phyloP scores from a whole-genome alignment of 2,113 vertebrate genomes.

The Rynchops niger region DNA sequence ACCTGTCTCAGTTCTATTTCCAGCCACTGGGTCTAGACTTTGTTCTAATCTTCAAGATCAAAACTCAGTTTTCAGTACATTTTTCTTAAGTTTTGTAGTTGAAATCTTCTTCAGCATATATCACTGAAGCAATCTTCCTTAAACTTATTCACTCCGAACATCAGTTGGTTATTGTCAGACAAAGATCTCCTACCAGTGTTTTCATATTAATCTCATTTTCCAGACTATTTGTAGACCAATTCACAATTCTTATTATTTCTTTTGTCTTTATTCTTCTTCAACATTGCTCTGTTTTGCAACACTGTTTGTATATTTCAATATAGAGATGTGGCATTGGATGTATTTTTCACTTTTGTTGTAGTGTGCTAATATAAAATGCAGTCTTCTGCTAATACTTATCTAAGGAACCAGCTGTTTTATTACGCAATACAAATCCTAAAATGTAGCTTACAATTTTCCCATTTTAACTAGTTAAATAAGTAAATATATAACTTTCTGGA shows the following conservation, averaged over 20 bases:
- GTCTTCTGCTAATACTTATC: not conserved
- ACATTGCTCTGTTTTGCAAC: not conserved
- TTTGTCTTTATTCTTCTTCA: not conserved
- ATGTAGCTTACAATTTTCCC: not conserved
- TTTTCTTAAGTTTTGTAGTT: not conserved
- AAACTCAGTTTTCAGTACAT: not conserved
- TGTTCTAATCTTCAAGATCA: not conserved
- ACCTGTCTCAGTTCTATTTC: not conserved
- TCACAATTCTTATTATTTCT: not conserved
- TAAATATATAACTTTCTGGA: not conserved
- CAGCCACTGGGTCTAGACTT: not conserved
- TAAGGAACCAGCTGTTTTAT: not conserved
- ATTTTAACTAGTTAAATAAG: not conserved
- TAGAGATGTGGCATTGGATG: not conserved
- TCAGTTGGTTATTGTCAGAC: not conserved
- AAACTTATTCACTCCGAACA: not conserved
- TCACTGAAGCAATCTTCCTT: not conserved
- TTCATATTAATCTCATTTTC: not conserved
- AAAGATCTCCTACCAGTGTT: not conserved
- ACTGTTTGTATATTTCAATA: not conserved
- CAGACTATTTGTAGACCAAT: not conserved
- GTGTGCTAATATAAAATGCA: not conserved
- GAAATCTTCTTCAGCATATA: not conserved
- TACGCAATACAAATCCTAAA: not conserved
- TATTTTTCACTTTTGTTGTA: not conserved